A percentile compares a stretch with the other conserved stretches of the same genome.
Evolutionary conservation across 2,797 vertebrate genomes (phyloP).

Genomic region (Garrulus glandarius): DNA sequence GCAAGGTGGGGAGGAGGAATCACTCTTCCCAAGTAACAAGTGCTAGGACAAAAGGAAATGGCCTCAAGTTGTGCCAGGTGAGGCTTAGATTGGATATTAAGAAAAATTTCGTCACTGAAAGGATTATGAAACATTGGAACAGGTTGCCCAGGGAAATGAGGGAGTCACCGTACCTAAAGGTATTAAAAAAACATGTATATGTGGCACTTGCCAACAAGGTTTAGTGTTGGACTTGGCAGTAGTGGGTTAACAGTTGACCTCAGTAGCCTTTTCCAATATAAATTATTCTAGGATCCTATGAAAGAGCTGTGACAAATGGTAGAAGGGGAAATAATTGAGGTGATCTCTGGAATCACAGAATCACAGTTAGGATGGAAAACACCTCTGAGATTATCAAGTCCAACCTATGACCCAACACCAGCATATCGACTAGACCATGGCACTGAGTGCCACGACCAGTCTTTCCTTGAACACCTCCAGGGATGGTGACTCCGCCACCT

Average conservation of each 20-base stretch:
- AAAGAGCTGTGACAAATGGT: neutral
- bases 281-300: neutral
- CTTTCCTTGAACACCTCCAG: neutral
- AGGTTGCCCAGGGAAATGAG: neutral
- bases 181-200: neutral
- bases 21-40: neutral
- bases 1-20: neutral
- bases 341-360: neutral
- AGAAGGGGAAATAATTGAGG: neutral
- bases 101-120: neutral
- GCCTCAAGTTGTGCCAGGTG: neutral
- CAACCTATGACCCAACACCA: neutral
- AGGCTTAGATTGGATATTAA: neutral
- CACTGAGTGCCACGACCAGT: rapidly evolving
- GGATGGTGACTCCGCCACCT: too few species aligned
- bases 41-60: neutral
- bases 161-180: neutral
- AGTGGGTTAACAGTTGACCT: neutral
- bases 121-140: neutral
- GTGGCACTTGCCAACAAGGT: neutral
- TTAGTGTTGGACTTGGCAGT: neutral
- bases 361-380: neutral
- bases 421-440: rapidly evolving
- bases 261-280: neutral
- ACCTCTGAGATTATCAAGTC: neutral